phyloP scores from a whole-genome alignment of 2,113 vertebrate species.

The Sinocyclocheilus anshuiensis region DNA sequence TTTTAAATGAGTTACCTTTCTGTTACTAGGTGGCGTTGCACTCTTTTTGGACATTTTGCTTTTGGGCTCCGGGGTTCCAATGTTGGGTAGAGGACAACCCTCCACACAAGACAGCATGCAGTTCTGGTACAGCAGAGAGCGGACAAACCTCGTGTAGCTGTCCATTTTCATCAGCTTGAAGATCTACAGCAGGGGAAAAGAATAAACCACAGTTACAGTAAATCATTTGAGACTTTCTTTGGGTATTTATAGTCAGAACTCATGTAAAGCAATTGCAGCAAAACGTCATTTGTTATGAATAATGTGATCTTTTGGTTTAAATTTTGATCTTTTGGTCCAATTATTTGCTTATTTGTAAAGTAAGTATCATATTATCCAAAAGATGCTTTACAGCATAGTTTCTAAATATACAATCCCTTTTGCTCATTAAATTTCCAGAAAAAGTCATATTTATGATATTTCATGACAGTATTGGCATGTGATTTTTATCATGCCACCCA shows the following conservation, averaged over 20 bases:
- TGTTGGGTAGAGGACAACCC: conserved; percentile 75
- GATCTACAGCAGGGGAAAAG: conserved; percentile 43
- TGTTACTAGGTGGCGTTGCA: conserved; percentile 4
- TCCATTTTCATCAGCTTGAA: conserved; percentile 66
- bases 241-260: neutral
- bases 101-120: conserved; percentile 81
- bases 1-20: conserved; percentile 22
- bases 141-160: conserved; percentile 58
- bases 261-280: neutral
- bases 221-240: neutral
- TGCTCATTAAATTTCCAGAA: neutral
- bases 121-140: conserved; percentile 57
- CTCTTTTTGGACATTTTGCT: conserved; percentile 24
- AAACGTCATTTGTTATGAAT: neutral
- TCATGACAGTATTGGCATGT: too few relatives aligned
- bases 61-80: conserved; percentile 56
- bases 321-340: neutral
- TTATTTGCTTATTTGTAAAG: too few relatives aligned
- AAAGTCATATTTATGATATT: too few relatives aligned
- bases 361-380: neutral
- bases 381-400: neutral
- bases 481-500: neutral
- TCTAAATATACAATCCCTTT: neutral
- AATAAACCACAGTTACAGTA: neutral
- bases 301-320: neutral